Percentiles rank a stretch among this genome's conserved stretches.
Evolutionary conservation across 2,888 invertebrate genomes (phyloP).

Genomic region (Lumbricus terrestris): DNA sequence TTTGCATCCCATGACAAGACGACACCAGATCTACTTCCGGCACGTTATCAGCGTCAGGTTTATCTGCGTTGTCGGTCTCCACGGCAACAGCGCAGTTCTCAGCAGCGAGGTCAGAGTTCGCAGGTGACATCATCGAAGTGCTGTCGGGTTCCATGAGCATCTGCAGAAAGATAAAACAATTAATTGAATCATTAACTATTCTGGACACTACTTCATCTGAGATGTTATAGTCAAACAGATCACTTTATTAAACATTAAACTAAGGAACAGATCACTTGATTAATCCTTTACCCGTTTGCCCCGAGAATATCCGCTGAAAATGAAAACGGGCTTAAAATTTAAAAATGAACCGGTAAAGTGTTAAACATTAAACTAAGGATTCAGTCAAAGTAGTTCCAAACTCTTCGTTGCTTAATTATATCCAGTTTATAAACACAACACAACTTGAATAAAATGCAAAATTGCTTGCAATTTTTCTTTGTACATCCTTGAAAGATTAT

Average conservation of each 20-base stretch:
- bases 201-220: background rate
- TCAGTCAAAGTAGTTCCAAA: background rate
- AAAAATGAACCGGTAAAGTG: too few relatives aligned
- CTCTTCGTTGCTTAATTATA: background rate
- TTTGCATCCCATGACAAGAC: background rate
- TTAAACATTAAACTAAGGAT: too few relatives aligned
- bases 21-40: background rate
- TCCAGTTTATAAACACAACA: background rate
- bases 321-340: too few relatives aligned
- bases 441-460: background rate
- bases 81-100: background rate
- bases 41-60: background rate
- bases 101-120: background rate
- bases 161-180: background rate
- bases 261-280: too few relatives aligned
- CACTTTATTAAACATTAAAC: background rate
- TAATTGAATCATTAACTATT: background rate
- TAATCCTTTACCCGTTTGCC: too few relatives aligned
- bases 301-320: too few relatives aligned
- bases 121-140: background rate
- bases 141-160: slow-evolving; percentile 9
- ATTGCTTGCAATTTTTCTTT: too few relatives aligned
- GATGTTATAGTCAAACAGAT: too few relatives aligned
- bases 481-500: background rate
- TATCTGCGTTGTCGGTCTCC: background rate